A percentile compares a stretch with the other conserved stretches of the same genome.
Conservation (phyloP, 2,888 invertebrate genomes). For the Ephialtes manifestator region DNA sequence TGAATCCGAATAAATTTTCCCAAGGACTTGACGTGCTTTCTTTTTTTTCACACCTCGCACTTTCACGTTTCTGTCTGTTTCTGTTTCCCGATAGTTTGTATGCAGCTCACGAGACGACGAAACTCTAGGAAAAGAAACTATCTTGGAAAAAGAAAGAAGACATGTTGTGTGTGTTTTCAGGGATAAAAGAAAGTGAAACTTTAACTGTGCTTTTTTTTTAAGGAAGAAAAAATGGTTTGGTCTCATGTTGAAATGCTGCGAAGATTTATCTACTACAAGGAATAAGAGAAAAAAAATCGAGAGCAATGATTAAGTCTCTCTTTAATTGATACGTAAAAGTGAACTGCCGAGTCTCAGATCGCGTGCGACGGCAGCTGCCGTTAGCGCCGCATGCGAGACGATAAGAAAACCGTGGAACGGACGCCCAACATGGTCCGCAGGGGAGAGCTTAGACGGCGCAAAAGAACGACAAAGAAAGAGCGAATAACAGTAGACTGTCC, state of each 20-base stretch:
- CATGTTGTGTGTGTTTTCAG: background rate
- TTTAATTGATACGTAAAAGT: conserved; percentile 73
- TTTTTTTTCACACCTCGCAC: conserved; percentile 1
- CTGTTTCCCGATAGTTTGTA: background rate
- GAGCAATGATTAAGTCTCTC: background rate
- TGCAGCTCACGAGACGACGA: background rate
- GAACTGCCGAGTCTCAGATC: conserved; percentile 62
- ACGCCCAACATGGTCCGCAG: background rate
- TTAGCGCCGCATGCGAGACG: conserved; percentile 19
- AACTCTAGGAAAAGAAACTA: background rate
- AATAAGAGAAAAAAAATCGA: background rate
- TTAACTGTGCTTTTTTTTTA: background rate
- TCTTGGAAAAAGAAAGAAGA: background rate
- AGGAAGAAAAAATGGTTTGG: background rate
- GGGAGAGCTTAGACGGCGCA: conserved; percentile 28
- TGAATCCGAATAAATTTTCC: background rate
- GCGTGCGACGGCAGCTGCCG: conserved; percentile 60
- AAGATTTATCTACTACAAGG: background rate
- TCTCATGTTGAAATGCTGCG: too few relatives aligned
- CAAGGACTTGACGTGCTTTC: background rate
- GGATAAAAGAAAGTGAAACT: background rate
- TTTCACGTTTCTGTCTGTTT: background rate
- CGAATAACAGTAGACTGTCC: conserved; percentile 55
- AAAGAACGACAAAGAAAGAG: conserved; percentile 35
- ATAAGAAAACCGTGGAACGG: conserved; percentile 60